Base-by-base conservation (phyloP, 2,888 invertebrate genomes). In the Drosophila nr. fundita region DNA sequence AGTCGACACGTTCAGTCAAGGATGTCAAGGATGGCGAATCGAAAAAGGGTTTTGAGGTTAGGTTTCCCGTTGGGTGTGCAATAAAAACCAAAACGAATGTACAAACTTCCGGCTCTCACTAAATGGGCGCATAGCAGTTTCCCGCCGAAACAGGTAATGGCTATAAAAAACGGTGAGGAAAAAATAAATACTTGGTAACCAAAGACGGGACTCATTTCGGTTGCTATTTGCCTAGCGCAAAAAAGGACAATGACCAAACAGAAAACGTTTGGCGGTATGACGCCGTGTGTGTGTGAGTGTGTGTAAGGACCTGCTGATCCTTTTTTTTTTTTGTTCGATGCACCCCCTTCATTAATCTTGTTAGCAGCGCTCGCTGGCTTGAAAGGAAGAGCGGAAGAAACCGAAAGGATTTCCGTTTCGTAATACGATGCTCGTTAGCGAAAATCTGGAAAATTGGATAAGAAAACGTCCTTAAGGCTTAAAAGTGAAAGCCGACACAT, bases 321-420 rank as follows among this genome's bases (percentile, higher is more conserved):
- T 73, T 27, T 52, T 27, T 52, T 13, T 4, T 30, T 50, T 4
- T 71, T 66, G 52, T 67, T 68, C 48, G 64, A 54, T 57, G 80
- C 87, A 84, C 82, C 81, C 85, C 89, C 84, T 91, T 87, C 82
- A 83, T 82, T 86, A 84, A 89, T 90, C 91, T 88, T 87, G 85
- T 90, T 87, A 83, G 79, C 70, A 68, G 72, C 73, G 72, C 69
- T 69, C 71, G 61, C 36, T 53, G 73, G 62, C 55, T 62, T 48
- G 61, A 55, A 68, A 68, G 82, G 76, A 79, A 70, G 66, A 73
- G 79, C 87, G 87, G 73, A 83, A 73, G 87, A 88, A 90, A 90
- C 68, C 76, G 91, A 90, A 90, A 91, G 91, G 90, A 90, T 90
- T 89, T 90, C 90, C 91, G 91, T 83, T 87, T 78, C 80, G 80